phyloP scores from a whole-genome alignment of 2,888 invertebrate species.

The Hemicrepidius hirtus region DNA sequence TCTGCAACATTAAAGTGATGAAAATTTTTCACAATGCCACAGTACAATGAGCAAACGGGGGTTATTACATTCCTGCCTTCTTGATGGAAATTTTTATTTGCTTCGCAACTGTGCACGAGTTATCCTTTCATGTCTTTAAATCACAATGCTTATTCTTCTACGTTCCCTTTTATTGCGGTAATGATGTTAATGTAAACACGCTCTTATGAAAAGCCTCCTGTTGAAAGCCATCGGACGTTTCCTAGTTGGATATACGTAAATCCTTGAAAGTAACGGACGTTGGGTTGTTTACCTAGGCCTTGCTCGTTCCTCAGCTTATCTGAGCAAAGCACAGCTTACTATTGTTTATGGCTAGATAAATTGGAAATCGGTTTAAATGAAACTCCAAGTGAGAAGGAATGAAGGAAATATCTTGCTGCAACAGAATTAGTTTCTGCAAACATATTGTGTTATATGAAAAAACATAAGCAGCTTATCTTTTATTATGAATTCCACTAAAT shows the following conservation, averaged over 20 bases:
- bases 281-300: constrained; percentile 20
- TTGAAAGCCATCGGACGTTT: background rate
- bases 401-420: too few species aligned
- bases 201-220: background rate
- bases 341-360: constrained; percentile 26
- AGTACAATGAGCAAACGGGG: constrained; percentile 22
- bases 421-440: too few species aligned
- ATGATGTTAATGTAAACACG: constrained; percentile 26
- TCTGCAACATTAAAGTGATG: constrained; percentile 35
- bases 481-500: too few species aligned
- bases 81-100: constrained; percentile 31
- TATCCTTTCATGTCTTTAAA: constrained; percentile 32
- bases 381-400: background rate
- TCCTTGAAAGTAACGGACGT: background rate
- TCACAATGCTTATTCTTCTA: constrained; percentile 12
- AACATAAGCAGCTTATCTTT: too few species aligned
- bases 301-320: constrained; percentile 20
- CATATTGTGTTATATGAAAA: too few species aligned
- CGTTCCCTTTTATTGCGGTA: constrained; percentile 17
- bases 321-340: constrained; percentile 22
- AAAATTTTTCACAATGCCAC: constrained; percentile 34
- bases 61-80: constrained; percentile 36
- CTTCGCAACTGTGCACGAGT: constrained; percentile 17
- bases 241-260: background rate
- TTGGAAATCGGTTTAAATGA: constrained; percentile 19